Evolutionary conservation across 2,797 vertebrate species (phyloP).

Genomic region (Bovichtus variegatus): DNA sequence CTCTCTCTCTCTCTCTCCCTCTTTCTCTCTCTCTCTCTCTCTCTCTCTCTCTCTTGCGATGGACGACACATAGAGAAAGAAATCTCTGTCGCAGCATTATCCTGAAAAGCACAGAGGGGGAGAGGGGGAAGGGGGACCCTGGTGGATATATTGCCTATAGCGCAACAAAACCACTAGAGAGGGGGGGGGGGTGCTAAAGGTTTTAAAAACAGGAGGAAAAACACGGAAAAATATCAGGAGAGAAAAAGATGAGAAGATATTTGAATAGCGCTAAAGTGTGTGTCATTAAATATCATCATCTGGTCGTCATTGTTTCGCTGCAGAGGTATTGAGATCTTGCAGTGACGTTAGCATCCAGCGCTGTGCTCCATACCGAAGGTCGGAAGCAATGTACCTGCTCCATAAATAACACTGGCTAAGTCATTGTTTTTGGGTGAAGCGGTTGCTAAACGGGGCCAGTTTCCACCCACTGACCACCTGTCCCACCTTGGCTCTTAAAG

Average conservation of each 20-base stretch:
- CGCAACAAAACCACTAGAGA: conserved; percentile 61
- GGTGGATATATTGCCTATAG: conserved; percentile 68
- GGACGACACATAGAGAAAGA: conserved; percentile 48
- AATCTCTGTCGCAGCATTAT: conserved; percentile 75
- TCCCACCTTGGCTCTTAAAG: conserved; percentile 50
- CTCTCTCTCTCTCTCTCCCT: conserved; percentile 32
- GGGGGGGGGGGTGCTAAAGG: conserved; percentile 23
- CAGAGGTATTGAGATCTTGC: conserved; percentile 22
- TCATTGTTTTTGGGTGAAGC: conserved; percentile 34
- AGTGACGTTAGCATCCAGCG: conserved; percentile 4
- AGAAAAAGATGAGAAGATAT: not conserved
- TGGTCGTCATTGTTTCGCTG: conserved; percentile 29
- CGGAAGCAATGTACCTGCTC: conserved; percentile 14
- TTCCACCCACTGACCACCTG: conserved; percentile 52
- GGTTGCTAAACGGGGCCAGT: conserved; percentile 24
- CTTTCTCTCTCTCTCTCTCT: conserved; percentile 15
- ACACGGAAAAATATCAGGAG: not conserved
- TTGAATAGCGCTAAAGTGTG: not conserved
- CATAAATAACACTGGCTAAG: conserved; percentile 40
- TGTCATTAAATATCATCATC: not conserved
- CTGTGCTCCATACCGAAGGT: conserved; percentile 3
- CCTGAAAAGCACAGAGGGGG: conserved; percentile 70
- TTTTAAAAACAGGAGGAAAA: conserved; percentile 33
- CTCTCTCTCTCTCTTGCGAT: conserved; percentile 14
- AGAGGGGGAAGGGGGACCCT: conserved; percentile 67